Evolutionary conservation across 92 coral and sea anemone species (phyloP).

Genomic region (Palythoa caribaeorum): DNA sequence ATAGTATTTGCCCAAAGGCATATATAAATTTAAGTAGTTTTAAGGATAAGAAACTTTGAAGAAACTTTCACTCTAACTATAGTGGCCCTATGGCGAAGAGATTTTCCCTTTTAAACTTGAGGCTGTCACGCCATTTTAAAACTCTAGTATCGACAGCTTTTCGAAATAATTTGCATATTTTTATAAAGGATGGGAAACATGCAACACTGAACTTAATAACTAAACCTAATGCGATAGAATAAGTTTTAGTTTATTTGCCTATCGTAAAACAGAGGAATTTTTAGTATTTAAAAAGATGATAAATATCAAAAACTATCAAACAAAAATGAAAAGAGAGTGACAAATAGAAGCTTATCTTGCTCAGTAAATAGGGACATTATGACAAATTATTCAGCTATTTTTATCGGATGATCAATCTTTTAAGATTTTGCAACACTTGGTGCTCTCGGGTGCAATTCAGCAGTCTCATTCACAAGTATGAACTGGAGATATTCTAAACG

Average conservation of each 20-base stretch:
- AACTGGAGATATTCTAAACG: not conserved
- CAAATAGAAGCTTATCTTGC: not conserved
- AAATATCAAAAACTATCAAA: not conserved
- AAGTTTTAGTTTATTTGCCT: not conserved
- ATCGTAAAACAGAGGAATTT: not conserved
- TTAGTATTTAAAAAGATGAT: not conserved
- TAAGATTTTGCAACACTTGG: not conserved
- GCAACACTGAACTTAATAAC: not conserved
- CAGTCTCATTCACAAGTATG: not conserved
- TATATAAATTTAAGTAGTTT: too few species aligned
- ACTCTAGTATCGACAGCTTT: not conserved
- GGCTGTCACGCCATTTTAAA: not conserved
- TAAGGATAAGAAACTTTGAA: not conserved
- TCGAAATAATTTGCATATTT: not conserved
- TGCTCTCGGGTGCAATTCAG: not conserved
- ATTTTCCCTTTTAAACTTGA: not conserved
- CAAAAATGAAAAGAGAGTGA: not conserved
- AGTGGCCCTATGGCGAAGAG: not conserved
- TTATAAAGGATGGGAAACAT: not conserved
- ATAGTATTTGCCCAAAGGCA: not conserved
- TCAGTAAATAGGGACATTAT: too few species aligned
- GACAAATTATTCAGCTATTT: not conserved
- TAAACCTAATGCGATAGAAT: too few species aligned
- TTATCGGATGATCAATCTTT: not conserved
- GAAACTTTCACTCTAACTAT: not conserved